These are phyloP conservation scores for Entomyzon cyanotis DNA, from an alignment of 2,113 vertebrate genomes.

Conservation along the genomic window DNA sequence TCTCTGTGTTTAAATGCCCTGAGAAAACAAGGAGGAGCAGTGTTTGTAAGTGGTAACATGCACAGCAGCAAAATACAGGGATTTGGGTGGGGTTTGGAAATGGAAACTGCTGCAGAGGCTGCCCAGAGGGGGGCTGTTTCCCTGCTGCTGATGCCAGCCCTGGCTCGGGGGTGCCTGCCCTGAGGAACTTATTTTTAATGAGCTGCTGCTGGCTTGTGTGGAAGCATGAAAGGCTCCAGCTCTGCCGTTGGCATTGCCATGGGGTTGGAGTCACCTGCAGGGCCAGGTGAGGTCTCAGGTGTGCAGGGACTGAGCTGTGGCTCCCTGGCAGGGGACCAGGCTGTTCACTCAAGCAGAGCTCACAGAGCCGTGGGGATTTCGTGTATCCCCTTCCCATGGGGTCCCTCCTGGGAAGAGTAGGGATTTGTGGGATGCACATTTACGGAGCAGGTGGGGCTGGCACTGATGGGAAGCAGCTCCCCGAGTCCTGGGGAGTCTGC, in stretches of 20 bases:
- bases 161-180: neutral
- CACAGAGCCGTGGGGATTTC: neutral
- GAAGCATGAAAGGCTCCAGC: rapidly evolving
- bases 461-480: neutral
- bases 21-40: neutral
- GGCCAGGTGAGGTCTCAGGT: neutral
- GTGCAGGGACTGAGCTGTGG: neutral
- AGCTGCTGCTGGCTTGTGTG: neutral
- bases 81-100: neutral
- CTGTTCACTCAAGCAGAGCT: rapidly evolving
- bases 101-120: neutral
- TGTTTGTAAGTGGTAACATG: neutral
- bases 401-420: neutral
- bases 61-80: neutral
- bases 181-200: neutral
- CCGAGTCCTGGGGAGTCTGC: rapidly evolving
- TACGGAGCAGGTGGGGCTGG: neutral
- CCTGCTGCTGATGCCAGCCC: rapidly evolving
- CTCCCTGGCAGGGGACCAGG: neutral
- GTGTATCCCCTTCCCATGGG: neutral
- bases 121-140: neutral
- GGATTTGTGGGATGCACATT: rapidly evolving
- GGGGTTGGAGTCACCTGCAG: neutral
- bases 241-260: rapidly evolving
- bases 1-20: rapidly evolving